Conservation (phyloP, 2,888 invertebrate species). For the Operophtera brumata region DNA sequence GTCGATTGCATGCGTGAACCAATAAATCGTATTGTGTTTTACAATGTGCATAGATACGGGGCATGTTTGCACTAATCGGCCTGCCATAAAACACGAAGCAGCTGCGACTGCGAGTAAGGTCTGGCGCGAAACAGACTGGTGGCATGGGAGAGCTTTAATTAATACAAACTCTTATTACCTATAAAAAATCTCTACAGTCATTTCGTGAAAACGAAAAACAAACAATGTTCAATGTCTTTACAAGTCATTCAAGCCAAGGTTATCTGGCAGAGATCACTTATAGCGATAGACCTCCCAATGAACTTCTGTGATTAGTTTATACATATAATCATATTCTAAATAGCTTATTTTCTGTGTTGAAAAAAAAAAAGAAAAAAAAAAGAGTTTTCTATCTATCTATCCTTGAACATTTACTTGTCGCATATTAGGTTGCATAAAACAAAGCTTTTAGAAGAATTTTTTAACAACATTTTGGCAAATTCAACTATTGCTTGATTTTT, state of each 20-base stretch:
- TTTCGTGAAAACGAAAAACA: too few species aligned
- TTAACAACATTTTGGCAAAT: conserved; percentile 6
- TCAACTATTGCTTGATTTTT: conserved; percentile 1
- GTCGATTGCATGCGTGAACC: conserved; percentile 51
- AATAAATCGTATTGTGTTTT: conserved; percentile 43
- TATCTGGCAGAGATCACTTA: too few species aligned
- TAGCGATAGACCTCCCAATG: too few species aligned
- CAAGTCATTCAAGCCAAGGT: too few species aligned
- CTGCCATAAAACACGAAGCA: conserved; percentile 16
- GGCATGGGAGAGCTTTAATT: conserved; percentile 2
- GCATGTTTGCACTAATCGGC: conserved; percentile 15
- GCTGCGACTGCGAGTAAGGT: conserved; percentile 15
- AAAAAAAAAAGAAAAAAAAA: too few species aligned
- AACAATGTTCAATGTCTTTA: too few species aligned
- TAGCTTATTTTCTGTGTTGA: too few species aligned
- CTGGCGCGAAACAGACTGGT: conserved; percentile 4
- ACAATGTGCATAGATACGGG: conserved; percentile 27
- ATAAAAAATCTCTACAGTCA: too few species aligned
- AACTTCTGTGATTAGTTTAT: too few species aligned
- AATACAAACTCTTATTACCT: background rate
- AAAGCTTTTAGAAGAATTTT: background rate
- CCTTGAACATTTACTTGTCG: too few species aligned
- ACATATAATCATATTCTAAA: too few species aligned
- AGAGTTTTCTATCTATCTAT: too few species aligned
- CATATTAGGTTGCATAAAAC: background rate